Evolutionary conservation across 2,888 invertebrate species (phyloP).

Genomic region (Lordiphosa andalusiaca): DNA sequence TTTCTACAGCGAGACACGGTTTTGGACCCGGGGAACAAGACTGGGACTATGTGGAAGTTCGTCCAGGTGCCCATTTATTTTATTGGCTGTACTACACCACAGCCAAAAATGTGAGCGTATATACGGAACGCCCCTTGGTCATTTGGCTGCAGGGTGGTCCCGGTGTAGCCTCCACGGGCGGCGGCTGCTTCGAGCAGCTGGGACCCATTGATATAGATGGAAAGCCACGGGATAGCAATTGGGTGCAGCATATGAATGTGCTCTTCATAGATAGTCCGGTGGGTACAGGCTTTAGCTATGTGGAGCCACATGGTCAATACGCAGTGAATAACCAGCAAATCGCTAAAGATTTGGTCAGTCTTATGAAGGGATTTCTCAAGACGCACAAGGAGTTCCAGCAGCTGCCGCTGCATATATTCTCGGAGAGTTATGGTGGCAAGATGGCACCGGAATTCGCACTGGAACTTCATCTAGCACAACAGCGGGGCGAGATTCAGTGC

Average conservation of each 20-base stretch:
- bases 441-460: constrained; percentile 92
- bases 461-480: constrained; percentile 82
- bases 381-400: constrained; percentile 85
- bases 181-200: constrained; percentile 90
- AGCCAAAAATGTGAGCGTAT: constrained; percentile 81
- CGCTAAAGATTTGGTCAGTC: constrained; percentile 87
- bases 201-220: constrained; percentile 87
- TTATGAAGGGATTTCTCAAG: constrained; percentile 85
- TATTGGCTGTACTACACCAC: constrained; percentile 92
- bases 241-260: constrained; percentile 89
- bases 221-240: constrained; percentile 85
- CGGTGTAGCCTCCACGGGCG: constrained; percentile 87
- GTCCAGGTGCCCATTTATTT: constrained; percentile 89
- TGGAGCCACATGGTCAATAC: constrained; percentile 81
- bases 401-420: constrained; percentile 90
- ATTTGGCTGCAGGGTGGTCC: constrained; percentile 95
- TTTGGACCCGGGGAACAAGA: constrained; percentile 85
- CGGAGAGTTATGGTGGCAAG: constrained; percentile 95
- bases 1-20: constrained; percentile 51
- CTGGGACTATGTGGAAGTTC: constrained; percentile 87
- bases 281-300: constrained; percentile 92
- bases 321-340: constrained; percentile 84
- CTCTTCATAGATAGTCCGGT: constrained; percentile 94
- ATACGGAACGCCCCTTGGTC: constrained; percentile 86
- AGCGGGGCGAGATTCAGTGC: constrained; percentile 82